Evolutionary conservation across 2,797 vertebrate species (phyloP).

Genomic region (Pteropus rufus): DNA sequence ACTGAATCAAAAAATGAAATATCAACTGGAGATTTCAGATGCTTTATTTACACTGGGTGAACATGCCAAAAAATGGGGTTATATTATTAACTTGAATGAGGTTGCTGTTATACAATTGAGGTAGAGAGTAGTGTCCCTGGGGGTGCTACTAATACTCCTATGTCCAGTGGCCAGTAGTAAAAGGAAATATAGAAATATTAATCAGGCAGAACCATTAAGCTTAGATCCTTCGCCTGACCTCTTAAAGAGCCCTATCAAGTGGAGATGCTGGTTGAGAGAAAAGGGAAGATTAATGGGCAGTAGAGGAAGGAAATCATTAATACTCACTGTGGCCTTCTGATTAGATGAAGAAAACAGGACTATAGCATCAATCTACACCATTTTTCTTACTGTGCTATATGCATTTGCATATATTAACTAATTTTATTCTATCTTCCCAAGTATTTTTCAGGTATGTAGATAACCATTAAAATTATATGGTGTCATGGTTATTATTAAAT

Average conservation of each 20-base stretch:
- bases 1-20: not conserved
- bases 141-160: not conserved
- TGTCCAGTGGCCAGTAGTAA: not conserved
- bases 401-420: not conserved
- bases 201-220: not conserved
- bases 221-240: not conserved
- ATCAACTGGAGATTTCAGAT: not conserved
- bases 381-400: not conserved
- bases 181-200: not conserved
- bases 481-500: not conserved
- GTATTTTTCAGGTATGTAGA: not conserved
- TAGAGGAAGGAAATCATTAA: not conserved
- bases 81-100: not conserved
- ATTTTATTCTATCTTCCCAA: not conserved
- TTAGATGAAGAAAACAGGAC: not conserved
- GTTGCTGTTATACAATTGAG: not conserved
- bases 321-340: not conserved
- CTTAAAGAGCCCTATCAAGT: not conserved
- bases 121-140: not conserved
- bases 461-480: not conserved
- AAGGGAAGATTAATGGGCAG: not conserved
- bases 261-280: not conserved
- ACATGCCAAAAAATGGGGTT: not conserved
- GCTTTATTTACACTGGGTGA: not conserved
- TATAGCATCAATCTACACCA: not conserved